Base-by-base conservation (phyloP, 2,888 invertebrate genomes). In the Oligia fasciuncula region DNA sequence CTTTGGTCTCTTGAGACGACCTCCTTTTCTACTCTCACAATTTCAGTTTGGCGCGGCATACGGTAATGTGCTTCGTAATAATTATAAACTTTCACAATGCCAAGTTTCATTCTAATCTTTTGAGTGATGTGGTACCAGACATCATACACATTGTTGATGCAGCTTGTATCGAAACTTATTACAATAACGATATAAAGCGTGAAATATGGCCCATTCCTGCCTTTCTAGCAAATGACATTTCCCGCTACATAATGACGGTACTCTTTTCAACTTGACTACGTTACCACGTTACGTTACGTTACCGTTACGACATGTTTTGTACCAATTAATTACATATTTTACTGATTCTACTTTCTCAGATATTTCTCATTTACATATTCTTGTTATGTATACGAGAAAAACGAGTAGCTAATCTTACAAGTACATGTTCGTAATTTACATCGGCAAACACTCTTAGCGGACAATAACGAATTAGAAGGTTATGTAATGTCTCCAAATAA, bases 31-130 rank as follows among this genome's bases (percentile, higher is more conserved):
- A 68, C 60, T 65, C 49, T 66, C 14, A 60, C 62, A 69, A 57
- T n/a, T 54, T 66, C 43, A 51, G 49, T 76, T 66, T 54, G 17
- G 49, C 60, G 43, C 60, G 66, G 60, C 83, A 62, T 81, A 46
- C 60, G 65, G 19, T 29, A 62, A 46, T 54, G 51, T 54, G 23
- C 8, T 65, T 43, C 29, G 69, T 35, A 49, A 63, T 40, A n/a
- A 57, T 57, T 40, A 81, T 68, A 69, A 51, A 76, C 83, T 76
- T 82, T 82, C 76, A 76, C 83, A 70, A 63, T 46, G 29, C n/a
- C 67, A 40, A 81, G 43, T 65, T 35, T 65, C 63, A 60, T 82
- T 82, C n/a, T 8, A 60, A 40, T 70, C 17, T 83, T 43, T 40
- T 23, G n/a, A 49, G 29, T n/a, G n/a, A 3, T 51, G 19, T 46